Evolutionary conservation across 2,888 invertebrate species (phyloP).

Genomic region (Hanleya hanleyi): DNA sequence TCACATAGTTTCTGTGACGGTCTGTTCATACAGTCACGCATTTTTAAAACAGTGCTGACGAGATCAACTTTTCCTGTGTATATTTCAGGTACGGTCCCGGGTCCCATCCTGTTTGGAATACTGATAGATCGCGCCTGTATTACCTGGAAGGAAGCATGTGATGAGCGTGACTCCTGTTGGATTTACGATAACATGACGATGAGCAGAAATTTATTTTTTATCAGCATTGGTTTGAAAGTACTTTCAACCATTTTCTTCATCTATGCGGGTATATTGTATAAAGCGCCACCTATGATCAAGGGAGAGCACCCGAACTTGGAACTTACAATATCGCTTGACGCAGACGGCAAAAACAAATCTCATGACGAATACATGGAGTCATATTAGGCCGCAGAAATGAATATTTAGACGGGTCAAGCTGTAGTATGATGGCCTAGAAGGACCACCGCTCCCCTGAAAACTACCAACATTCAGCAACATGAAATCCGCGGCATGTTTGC

Average conservation of each 20-base stretch:
- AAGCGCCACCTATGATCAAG: constrained; percentile 11
- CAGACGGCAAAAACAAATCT: too few species aligned
- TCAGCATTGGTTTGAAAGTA: neutral
- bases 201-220: constrained; percentile 58
- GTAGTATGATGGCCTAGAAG: too few species aligned
- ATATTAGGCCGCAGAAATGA: too few species aligned
- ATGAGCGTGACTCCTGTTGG: constrained; percentile 79
- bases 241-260: constrained; percentile 74
- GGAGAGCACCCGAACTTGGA: too few species aligned
- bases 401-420: too few species aligned
- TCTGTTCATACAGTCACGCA: too few species aligned
- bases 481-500: too few species aligned
- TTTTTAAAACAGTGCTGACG: neutral
- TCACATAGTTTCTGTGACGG: too few species aligned
- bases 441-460: too few species aligned
- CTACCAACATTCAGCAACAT: too few species aligned
- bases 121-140: constrained; percentile 81
- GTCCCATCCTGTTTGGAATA: constrained; percentile 82
- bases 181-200: constrained; percentile 79
- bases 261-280: constrained; percentile 79
- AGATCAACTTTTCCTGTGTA: neutral
- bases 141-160: constrained; percentile 80
- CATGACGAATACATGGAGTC: too few species aligned
- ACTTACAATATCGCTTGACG: too few species aligned
- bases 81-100: constrained; percentile 75